phyloP scores from a whole-genome alignment of 1,140 invertebrate species.

The Eubasilissa regina region DNA sequence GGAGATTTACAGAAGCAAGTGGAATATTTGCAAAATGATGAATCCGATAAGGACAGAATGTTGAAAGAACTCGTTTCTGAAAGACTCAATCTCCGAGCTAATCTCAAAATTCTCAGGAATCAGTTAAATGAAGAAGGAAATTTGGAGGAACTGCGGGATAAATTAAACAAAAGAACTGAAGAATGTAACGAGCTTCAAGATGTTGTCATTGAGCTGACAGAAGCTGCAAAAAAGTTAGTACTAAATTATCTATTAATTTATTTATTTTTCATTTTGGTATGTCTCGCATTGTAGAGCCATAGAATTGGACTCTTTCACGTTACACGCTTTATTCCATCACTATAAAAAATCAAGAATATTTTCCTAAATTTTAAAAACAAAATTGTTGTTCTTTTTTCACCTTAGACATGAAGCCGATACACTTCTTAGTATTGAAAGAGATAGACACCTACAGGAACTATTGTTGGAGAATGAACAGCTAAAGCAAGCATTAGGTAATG shows the following conservation, averaged over 20 bases:
- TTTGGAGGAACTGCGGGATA: slow-evolving; percentile 51
- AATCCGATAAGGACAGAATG: slow-evolving; percentile 71
- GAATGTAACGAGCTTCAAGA: slow-evolving; percentile 65
- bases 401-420: slow-evolving; percentile 49
- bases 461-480: slow-evolving; percentile 64
- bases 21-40: slow-evolving; percentile 61
- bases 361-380: neutral
- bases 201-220: slow-evolving; percentile 65
- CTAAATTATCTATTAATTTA: slow-evolving; percentile 1
- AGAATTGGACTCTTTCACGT: too few relatives aligned
- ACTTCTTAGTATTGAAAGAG: slow-evolving; percentile 45
- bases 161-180: slow-evolving; percentile 62
- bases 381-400: slow-evolving; percentile 23
- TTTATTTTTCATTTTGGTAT: neutral
- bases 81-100: slow-evolving; percentile 66
- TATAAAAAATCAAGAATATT: too few relatives aligned
- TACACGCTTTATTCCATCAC: too few relatives aligned
- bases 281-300: too few relatives aligned
- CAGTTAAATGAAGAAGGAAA: slow-evolving; percentile 57
- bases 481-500: slow-evolving; percentile 64
- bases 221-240: slow-evolving; percentile 64
- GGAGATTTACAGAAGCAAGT: slow-evolving; percentile 65
- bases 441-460: slow-evolving; percentile 62
- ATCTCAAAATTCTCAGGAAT: slow-evolving; percentile 64
- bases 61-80: slow-evolving; percentile 73